Conservation (phyloP, 2,888 invertebrate species). For the Philopedon plagiatum region DNA sequence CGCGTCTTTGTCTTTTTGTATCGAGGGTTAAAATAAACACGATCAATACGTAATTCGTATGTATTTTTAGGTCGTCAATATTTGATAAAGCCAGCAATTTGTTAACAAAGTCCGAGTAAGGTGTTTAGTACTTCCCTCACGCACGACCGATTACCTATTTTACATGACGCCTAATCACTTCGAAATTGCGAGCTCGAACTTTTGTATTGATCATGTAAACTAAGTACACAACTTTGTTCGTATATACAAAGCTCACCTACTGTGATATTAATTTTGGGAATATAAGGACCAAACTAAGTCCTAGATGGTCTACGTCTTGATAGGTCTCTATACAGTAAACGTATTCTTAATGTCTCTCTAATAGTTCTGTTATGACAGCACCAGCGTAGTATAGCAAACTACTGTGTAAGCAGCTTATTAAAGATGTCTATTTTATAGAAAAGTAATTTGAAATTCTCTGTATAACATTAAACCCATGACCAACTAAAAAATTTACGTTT, state of each 20-base stretch:
- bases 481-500: too few relatives aligned
- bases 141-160: conserved; percentile 36
- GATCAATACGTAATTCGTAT: conserved; percentile 9
- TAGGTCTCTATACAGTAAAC: too few relatives aligned
- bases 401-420: too few relatives aligned
- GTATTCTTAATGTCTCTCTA: too few relatives aligned
- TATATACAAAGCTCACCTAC: conserved; percentile 29
- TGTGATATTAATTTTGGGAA: conserved; percentile 20
- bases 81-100: conserved; percentile 23
- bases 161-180: conserved; percentile 42
- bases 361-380: too few relatives aligned
- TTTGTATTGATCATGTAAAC: conserved; percentile 38
- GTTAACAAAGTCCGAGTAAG: conserved; percentile 31
- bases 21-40: background rate
- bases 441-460: too few relatives aligned
- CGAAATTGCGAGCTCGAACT: conserved; percentile 42
- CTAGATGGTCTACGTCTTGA: too few relatives aligned
- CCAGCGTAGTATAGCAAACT: too few relatives aligned
- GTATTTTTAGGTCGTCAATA: conserved; percentile 6
- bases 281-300: background rate
- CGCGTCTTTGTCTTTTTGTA: background rate
- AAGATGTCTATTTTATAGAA: too few relatives aligned
- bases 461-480: too few relatives aligned
- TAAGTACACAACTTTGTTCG: conserved; percentile 29
- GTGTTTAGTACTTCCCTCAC: conserved; percentile 35